Evolutionary conservation across 2,797 vertebrate genomes (phyloP).

Genomic region (Ptychobarbus kaznakovi): DNA sequence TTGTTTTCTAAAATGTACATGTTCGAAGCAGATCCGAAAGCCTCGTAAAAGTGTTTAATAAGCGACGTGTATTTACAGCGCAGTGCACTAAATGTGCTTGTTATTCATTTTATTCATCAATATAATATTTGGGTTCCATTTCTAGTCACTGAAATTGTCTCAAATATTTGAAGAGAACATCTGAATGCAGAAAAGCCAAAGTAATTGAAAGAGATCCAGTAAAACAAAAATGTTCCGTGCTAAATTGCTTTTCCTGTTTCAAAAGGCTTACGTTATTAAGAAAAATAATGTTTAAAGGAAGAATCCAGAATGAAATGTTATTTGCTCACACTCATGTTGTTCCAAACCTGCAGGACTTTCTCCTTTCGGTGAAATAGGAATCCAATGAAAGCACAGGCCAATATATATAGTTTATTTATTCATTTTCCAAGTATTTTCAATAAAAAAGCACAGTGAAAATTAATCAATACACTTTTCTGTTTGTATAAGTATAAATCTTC

Average conservation of each 20-base stretch:
- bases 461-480: not conserved
- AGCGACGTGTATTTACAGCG: not conserved
- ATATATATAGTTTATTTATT: not conserved
- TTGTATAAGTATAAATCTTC: not conserved
- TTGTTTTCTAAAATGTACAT: slow-evolving; percentile 10
- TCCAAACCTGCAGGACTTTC: not conserved
- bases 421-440: not conserved
- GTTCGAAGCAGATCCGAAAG: not conserved
- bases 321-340: not conserved
- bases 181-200: not conserved
- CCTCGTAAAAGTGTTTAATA: slow-evolving; percentile 29
- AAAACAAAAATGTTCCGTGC: not conserved
- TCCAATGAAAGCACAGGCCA: not conserved
- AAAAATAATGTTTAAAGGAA: not conserved
- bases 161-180: slow-evolving; percentile 7
- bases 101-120: not conserved
- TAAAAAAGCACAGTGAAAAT: not conserved
- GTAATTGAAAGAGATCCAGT: not conserved
- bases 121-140: not conserved
- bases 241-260: not conserved
- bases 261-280: not conserved
- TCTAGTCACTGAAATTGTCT: slow-evolving; percentile 3
- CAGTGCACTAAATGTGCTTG: not conserved
- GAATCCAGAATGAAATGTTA: not conserved
- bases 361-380: not conserved